Conservation (phyloP, 2,113 vertebrate genomes). For the Petrocephalus zakoni region DNA sequence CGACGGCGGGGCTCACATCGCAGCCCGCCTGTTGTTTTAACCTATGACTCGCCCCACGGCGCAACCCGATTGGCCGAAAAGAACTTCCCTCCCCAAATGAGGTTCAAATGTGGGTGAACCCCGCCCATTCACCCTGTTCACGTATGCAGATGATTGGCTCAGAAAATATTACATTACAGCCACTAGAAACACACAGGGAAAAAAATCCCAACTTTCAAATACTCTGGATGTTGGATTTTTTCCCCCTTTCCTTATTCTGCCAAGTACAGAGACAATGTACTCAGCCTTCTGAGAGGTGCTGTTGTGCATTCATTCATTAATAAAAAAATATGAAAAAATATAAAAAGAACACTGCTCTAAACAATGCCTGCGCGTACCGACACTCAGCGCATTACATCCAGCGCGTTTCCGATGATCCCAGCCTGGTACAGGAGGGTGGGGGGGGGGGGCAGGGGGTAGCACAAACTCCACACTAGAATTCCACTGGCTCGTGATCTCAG, state of each 20-base stretch:
- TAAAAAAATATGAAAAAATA: background rate
- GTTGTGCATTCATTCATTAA: background rate
- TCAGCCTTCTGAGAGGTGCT: background rate
- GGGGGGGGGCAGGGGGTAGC: background rate
- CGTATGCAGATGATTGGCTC: background rate
- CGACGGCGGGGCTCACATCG: background rate
- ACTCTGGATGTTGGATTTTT: background rate
- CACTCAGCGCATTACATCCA: background rate
- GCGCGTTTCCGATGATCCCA: background rate
- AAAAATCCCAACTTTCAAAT: background rate
- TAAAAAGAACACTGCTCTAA: background rate
- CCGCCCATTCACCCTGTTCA: background rate
- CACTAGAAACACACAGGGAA: background rate
- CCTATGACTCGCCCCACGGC: background rate
- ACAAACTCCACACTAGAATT: background rate
- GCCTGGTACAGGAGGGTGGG: background rate
- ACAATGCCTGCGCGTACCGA: background rate
- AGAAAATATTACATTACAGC: slow-evolving; percentile 10
- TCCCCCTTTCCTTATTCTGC: background rate
- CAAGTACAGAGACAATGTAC: background rate
- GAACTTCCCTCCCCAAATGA: background rate
- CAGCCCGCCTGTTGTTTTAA: slow-evolving; percentile 21
- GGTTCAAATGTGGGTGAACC: slow-evolving; percentile 21
- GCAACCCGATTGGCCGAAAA: slow-evolving; percentile 9
- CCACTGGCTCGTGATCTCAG: background rate